A percentile compares a stretch with the other conserved stretches of the same genome.
Evolutionary conservation across 2,888 invertebrate species (phyloP).

Genomic region (Phania funesta): DNA sequence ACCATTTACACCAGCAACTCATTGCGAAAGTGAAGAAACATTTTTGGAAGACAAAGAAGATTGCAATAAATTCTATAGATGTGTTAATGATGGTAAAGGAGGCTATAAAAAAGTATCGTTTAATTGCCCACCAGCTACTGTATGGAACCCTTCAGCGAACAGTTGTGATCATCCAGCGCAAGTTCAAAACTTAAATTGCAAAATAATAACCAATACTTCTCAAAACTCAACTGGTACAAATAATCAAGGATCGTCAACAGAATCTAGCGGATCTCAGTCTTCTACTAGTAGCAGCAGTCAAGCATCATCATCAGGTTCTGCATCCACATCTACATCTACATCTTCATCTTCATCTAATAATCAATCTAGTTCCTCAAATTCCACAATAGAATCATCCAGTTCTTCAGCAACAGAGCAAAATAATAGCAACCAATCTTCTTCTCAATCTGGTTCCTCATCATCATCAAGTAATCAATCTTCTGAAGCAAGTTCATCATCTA

Average conservation of each 20-base stretch:
- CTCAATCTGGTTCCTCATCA: constrained; percentile 35
- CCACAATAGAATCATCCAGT: neutral
- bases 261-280: constrained; percentile 11
- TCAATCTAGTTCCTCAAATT: constrained; percentile 31
- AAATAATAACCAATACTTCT: constrained; percentile 50
- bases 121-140: constrained; percentile 82
- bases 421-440: constrained; percentile 28
- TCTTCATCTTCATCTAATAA: constrained; percentile 16
- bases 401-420: constrained; percentile 2
- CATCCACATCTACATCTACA: neutral
- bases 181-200: constrained; percentile 73
- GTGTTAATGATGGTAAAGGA: constrained; percentile 80
- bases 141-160: constrained; percentile 83
- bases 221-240: constrained; percentile 21
- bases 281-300: neutral
- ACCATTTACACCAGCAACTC: constrained; percentile 72
- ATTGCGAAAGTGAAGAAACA: constrained; percentile 78
- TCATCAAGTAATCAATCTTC: constrained; percentile 57
- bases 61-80: constrained; percentile 83
- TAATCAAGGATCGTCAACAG: constrained; percentile 46
- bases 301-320: neutral
- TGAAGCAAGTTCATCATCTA: constrained; percentile 35
- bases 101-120: constrained; percentile 81
- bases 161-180: constrained; percentile 80
- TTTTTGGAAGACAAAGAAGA: constrained; percentile 80